Evolutionary conservation across 2,888 invertebrate species (phyloP).

Genomic region (Tridacna crocea): DNA sequence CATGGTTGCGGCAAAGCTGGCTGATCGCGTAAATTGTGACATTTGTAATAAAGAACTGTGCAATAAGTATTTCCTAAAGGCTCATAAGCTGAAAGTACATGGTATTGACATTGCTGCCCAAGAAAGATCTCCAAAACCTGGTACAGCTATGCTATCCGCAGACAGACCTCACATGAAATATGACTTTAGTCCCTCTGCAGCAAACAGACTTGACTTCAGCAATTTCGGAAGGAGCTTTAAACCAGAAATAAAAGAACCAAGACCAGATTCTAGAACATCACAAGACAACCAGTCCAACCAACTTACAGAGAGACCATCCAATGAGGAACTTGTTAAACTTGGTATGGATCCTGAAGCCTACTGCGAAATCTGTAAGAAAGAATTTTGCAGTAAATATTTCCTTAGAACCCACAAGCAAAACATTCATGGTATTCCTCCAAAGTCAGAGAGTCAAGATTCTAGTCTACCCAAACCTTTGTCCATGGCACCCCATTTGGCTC

Average conservation of each 20-base stretch:
- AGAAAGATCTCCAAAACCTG: slow-evolving; percentile 62
- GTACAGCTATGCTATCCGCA: slow-evolving; percentile 35
- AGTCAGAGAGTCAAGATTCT: slow-evolving; percentile 46
- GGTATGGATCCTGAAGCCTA: slow-evolving; percentile 84
- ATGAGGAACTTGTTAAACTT: slow-evolving; percentile 81
- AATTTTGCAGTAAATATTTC: slow-evolving; percentile 98
- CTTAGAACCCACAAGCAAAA: slow-evolving; percentile 98
- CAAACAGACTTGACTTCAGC: slow-evolving; percentile 57
- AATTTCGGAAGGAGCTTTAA: slow-evolving; percentile 57
- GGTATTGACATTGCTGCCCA: slow-evolving; percentile 80
- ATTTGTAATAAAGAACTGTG: slow-evolving; percentile 99
- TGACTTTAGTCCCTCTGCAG: slow-evolving; percentile 58
- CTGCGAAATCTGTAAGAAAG: slow-evolving; percentile 94
- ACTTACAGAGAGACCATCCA: slow-evolving; percentile 69
- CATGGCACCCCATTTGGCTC: slow-evolving; percentile 59
- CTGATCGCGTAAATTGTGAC: slow-evolving; percentile 88
- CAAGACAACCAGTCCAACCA: slow-evolving; percentile 49
- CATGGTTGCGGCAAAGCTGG: slow-evolving; percentile 84
- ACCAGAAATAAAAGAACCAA: slow-evolving; percentile 61
- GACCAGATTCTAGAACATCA: slow-evolving; percentile 51
- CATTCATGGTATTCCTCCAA: slow-evolving; percentile 94
- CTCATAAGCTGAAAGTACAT: slow-evolving; percentile 99
- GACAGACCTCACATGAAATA: slow-evolving; percentile 34
- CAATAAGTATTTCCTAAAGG: slow-evolving; percentile 99
- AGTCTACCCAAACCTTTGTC: slow-evolving; percentile 37